Percentiles rank a stretch among this genome's conserved stretches.
These are phyloP conservation scores for Athene cunicularia DNA, from an alignment of 2,113 vertebrate genomes.

Conservation along the genomic window DNA sequence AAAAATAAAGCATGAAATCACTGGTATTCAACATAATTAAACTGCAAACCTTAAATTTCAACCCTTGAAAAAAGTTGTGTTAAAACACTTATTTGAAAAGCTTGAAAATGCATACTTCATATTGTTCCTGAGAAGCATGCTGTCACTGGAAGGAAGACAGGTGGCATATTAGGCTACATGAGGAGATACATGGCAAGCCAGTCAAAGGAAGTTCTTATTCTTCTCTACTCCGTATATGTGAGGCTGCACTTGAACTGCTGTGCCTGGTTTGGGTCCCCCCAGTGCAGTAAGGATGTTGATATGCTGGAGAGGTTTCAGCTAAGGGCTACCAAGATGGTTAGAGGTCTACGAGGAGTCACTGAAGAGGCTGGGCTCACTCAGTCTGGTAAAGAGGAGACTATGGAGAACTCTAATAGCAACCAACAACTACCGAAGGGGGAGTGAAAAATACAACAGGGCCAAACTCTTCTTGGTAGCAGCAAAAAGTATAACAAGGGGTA, in stretches of 20 bases:
- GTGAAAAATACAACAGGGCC: neutral
- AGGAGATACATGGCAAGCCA: neutral
- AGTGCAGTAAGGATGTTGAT: neutral
- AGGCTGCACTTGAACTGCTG: neutral
- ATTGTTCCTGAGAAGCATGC: neutral
- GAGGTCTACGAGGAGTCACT: neutral
- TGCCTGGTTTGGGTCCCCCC: neutral
- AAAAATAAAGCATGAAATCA: neutral
- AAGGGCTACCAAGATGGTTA: neutral
- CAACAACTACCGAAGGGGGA: neutral
- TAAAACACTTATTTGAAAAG: neutral
- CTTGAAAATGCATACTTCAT: neutral
- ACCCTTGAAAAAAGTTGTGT: neutral
- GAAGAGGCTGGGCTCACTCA: neutral
- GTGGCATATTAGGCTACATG: fast-evolving
- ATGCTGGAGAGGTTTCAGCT: neutral
- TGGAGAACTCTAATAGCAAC: neutral
- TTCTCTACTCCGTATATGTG: neutral
- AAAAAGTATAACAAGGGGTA: neutral
- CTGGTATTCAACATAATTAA: neutral
- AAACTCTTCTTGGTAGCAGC: neutral
- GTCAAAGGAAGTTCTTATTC: neutral
- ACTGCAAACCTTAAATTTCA: neutral
- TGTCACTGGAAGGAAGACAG: neutral
- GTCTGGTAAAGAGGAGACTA: neutral